Evolutionary conservation across 2,888 invertebrate species (phyloP).

Genomic region (Phyllotreta striolata): DNA sequence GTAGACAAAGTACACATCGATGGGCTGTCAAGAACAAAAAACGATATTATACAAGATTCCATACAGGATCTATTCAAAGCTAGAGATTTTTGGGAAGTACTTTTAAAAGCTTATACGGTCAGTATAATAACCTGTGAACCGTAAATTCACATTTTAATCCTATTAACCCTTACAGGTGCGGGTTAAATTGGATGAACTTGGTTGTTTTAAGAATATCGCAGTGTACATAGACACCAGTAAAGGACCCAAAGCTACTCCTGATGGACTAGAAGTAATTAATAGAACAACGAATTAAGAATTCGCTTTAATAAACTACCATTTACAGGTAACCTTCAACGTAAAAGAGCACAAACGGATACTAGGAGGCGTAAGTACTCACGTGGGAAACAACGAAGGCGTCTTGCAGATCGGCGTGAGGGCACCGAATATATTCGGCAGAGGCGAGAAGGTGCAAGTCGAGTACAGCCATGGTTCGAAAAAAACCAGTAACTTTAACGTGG

Average conservation of each 20-base stretch:
- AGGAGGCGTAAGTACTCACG: constrained; percentile 85
- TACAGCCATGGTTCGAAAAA: constrained; percentile 86
- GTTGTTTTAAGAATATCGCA: constrained; percentile 87
- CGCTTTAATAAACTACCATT: constrained; percentile 26
- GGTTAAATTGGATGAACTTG: constrained; percentile 79
- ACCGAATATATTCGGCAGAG: constrained; percentile 88
- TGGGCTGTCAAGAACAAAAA: constrained; percentile 85
- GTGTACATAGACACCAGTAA: constrained; percentile 89
- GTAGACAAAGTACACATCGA: constrained; percentile 88
- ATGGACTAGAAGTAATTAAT: constrained; percentile 76
- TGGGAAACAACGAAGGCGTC: constrained; percentile 92
- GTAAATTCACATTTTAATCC: constrained; percentile 1
- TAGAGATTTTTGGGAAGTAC: constrained; percentile 85
- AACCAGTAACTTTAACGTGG: constrained; percentile 81
- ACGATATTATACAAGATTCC: constrained; percentile 83
- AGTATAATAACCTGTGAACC: constrained; percentile 5
- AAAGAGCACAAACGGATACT: constrained; percentile 82
- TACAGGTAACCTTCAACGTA: constrained; percentile 85
- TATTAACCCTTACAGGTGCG: constrained; percentile 66
- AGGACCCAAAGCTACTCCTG: constrained; percentile 77
- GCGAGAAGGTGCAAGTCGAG: constrained; percentile 82
- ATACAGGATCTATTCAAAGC: constrained; percentile 85
- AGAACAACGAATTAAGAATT: neutral
- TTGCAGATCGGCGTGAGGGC: constrained; percentile 76
- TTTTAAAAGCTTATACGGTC: constrained; percentile 72